Percentiles rank a stretch among this genome's conserved stretches.
Evolutionary conservation across 1,140 invertebrate genomes (phyloP).

Genomic region (Theocolax elegans): DNA sequence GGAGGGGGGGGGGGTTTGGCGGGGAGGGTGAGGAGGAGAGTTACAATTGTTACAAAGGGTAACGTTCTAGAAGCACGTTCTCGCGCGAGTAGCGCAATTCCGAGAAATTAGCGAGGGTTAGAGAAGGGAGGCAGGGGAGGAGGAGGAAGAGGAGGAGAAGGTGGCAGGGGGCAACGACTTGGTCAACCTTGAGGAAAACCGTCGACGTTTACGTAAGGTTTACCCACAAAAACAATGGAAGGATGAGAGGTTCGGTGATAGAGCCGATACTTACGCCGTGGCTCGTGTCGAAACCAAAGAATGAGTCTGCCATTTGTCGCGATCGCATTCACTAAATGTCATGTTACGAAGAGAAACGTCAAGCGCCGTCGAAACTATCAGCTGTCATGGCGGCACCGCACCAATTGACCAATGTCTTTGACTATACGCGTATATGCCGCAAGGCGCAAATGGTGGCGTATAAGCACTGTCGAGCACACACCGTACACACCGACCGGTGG

Average conservation of each 20-base stretch:
- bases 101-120: constrained; percentile 24
- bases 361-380: constrained; percentile 55
- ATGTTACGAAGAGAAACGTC: constrained; percentile 63
- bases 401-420: background rate
- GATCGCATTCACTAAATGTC: constrained; percentile 75
- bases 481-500: too few relatives aligned
- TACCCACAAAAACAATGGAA: too few relatives aligned
- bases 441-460: background rate
- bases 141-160: too few relatives aligned
- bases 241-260: too few relatives aligned
- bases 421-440: background rate
- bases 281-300: constrained; percentile 82
- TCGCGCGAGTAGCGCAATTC: constrained; percentile 14
- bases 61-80: constrained; percentile 32
- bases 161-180: background rate
- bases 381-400: constrained; percentile 61
- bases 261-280: constrained; percentile 74
- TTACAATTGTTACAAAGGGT: too few relatives aligned
- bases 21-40: too few relatives aligned
- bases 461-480: too few relatives aligned
- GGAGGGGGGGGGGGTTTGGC: too few relatives aligned
- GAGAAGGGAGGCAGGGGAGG: too few relatives aligned
- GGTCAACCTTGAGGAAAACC: too few relatives aligned
- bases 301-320: constrained; percentile 84
- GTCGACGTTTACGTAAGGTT: background rate